phyloP scores from a whole-genome alignment of 2,888 invertebrate genomes.

The Drosophila fulvimacula region DNA sequence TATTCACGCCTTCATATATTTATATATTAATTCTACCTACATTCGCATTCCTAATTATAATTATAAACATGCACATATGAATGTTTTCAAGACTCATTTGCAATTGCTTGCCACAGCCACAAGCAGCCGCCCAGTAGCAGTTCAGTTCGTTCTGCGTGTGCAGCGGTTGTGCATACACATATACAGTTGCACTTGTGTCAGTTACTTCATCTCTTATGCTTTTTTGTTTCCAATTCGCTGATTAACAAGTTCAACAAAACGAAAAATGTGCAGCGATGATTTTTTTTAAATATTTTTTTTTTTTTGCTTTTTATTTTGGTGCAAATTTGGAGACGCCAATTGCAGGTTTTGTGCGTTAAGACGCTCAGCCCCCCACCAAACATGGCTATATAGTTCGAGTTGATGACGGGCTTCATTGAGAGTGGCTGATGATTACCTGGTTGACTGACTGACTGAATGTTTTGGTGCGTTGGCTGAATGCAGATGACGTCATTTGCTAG shows the following conservation, averaged over 20 bases:
- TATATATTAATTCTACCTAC: not conserved
- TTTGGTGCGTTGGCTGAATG: slow-evolving; percentile 19
- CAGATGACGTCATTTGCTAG: slow-evolving; percentile 53
- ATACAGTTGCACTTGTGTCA: slow-evolving; percentile 47
- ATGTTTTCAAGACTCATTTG: slow-evolving; percentile 51
- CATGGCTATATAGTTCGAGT: slow-evolving; percentile 27
- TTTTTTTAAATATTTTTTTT: slow-evolving; percentile 40
- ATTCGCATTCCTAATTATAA: slow-evolving; percentile 47
- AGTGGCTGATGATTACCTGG: slow-evolving; percentile 4
- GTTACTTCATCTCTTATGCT: slow-evolving; percentile 77
- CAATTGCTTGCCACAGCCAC: slow-evolving; percentile 67
- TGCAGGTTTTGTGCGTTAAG: slow-evolving; percentile 66
- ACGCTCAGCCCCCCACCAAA: slow-evolving; percentile 34
- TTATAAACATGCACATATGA: slow-evolving; percentile 49
- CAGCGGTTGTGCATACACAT: slow-evolving; percentile 24
- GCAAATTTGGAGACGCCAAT: slow-evolving; percentile 65
- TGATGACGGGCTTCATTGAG: slow-evolving; percentile 17
- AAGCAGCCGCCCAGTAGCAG: slow-evolving; percentile 34
- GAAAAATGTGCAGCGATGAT: slow-evolving; percentile 55
- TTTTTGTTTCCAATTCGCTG: slow-evolving; percentile 80
- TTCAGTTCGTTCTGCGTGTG: slow-evolving; percentile 19
- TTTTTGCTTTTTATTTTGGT: slow-evolving; percentile 26
- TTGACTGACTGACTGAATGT: slow-evolving; percentile 24
- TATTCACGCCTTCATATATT: not conserved
- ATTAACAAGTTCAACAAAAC: slow-evolving; percentile 78